Evolutionary conservation across 1,140 invertebrate genomes (phyloP).

Genomic region (Neodiprion pinetum): DNA sequence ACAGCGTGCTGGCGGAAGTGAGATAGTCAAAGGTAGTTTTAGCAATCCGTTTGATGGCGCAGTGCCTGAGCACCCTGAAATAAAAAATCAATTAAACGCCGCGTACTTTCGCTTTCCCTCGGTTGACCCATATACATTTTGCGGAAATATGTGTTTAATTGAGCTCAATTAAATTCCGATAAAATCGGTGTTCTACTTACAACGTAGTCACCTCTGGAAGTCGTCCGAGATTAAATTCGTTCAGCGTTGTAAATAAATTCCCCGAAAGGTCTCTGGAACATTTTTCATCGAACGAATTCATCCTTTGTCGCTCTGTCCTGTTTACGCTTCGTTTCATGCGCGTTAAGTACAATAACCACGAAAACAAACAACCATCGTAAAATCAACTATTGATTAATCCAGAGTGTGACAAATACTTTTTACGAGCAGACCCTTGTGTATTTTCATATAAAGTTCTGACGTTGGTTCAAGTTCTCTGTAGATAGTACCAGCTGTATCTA

Average conservation of each 20-base stretch:
- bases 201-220: not conserved
- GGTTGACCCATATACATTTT: no score
- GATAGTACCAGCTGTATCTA: no score
- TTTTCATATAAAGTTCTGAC: no score
- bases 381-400: no score
- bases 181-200: not conserved
- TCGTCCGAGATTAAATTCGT: not conserved
- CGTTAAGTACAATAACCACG: no score
- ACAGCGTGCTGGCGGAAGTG: conserved; percentile 30
- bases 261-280: not conserved
- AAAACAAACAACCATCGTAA: no score
- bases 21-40: conserved; percentile 33
- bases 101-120: not conserved
- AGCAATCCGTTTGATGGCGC: conserved; percentile 23
- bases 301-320: no score
- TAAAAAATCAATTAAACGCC: not conserved
- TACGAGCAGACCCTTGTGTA: no score
- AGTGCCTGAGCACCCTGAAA: conserved; percentile 34
- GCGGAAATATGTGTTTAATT: no score
- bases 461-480: no score
- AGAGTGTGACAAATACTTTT: no score
- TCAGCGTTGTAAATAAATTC: not conserved
- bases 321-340: no score
- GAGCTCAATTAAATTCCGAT: not conserved
- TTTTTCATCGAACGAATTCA: not conserved